Evolutionary conservation across 1,140 invertebrate genomes (phyloP), one percentile per base, ranked within the genome.

Genomic region (Brachionus rubens): DNA sequence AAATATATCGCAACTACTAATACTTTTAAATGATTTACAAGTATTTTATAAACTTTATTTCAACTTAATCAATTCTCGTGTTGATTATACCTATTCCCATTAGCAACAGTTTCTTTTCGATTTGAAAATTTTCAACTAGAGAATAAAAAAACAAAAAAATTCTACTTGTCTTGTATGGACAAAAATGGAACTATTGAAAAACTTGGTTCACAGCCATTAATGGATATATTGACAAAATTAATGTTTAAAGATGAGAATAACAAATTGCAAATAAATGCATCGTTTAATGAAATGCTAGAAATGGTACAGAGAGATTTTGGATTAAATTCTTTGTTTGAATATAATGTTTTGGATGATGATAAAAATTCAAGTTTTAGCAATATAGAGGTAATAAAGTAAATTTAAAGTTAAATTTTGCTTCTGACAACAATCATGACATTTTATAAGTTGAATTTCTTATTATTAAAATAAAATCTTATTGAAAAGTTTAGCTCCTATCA

Each of bases 81-180:
- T n/a, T n/a, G n/a, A n/a, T n/a, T n/a, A n/a, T n/a, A n/a, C n/a
- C n/a, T n/a, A n/a, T n/a, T n/a, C n/a, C n/a, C n/a, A n/a, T n/a
- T n/a, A n/a, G n/a, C n/a, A n/a, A n/a, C n/a, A n/a, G n/a, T n/a
- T n/a, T n/a, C n/a, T n/a, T n/a, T n/a, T n/a, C n/a, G n/a, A n/a
- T n/a, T n/a, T n/a, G n/a, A n/a, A n/a, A n/a, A n/a, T n/a, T n/a
- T n/a, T n/a, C n/a, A n/a, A n/a, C n/a, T n/a, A n/a, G n/a, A n/a
- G n/a, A 93, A 97, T 81, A 87, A 87, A 48, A 97, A 96, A 84
- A 92, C 93, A 0, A 90, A 92, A 80, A 84, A 90, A 2, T 98
- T 96, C 83, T 98, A 94, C 83, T 86, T 90, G 76, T 94, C 94
- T 0, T 98, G 95, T 81, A 89, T 97, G 87, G 94, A 98, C 83